Evolutionary conservation across 1,140 invertebrate species (phyloP).

Genomic region (Nylanderia fulva): DNA sequence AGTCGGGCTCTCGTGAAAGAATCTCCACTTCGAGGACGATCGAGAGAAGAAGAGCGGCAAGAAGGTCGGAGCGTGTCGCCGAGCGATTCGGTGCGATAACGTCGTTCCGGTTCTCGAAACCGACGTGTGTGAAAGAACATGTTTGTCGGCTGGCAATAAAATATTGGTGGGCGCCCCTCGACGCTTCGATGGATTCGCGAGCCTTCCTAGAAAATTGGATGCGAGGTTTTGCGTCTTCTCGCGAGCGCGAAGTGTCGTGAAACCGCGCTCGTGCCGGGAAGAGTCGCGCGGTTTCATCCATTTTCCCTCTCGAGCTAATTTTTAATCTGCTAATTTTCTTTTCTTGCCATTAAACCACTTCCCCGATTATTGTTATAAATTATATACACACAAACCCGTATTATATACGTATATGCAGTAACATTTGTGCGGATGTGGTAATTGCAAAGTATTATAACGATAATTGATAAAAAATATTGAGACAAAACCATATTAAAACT

Average conservation of each 20-base stretch:
- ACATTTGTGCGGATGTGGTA: background rate
- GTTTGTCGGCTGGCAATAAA: constrained; percentile 70
- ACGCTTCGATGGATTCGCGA: constrained; percentile 46
- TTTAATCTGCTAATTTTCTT: background rate
- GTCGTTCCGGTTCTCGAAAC: constrained; percentile 77
- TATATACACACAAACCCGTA: background rate
- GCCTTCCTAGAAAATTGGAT: constrained; percentile 66
- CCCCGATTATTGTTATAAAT: background rate
- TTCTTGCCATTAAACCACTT: too few relatives aligned
- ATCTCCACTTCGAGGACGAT: constrained; percentile 62
- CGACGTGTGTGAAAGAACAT: constrained; percentile 73
- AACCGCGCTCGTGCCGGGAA: background rate
- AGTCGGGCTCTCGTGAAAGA: constrained; percentile 48
- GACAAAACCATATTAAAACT: background rate
- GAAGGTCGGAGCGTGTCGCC: constrained; percentile 73
- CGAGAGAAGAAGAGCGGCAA: constrained; percentile 66
- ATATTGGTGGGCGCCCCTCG: constrained; percentile 65
- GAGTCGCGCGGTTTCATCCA: background rate
- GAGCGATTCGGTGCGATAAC: constrained; percentile 74
- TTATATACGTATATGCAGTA: too few relatives aligned
- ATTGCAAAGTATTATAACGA: background rate
- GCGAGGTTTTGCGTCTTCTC: constrained; percentile 67
- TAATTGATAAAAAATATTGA: background rate
- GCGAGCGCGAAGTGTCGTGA: constrained; percentile 5
- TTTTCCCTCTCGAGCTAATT: background rate